Base-by-base conservation (phyloP, 2,797 vertebrate species). In the Coregonus ussuriensis region DNA sequence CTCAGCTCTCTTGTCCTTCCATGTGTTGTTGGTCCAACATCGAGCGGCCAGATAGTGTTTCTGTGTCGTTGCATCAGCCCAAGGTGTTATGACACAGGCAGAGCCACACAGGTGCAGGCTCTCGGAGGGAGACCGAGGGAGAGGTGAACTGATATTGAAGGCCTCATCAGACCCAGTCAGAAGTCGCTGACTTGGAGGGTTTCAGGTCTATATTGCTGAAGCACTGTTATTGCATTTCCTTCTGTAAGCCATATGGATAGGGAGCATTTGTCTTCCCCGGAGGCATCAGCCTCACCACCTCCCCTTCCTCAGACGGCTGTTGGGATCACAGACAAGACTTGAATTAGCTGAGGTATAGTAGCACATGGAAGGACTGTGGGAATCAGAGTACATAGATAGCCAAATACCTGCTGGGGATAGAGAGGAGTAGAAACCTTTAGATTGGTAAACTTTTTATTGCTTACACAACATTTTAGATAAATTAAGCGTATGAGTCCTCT, bases 211-310 rank as follows among this genome's bases (percentile, higher is more conserved):
- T 87, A 85, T 79, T 90, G 88, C 90, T 90, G 89, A 89, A 79
- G 69, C 85, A 68, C 67, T 70, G 11, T 88, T 91, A 91, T 90
- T 90, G 90, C 89, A 87, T 89, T 88, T 91, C 86, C 83, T 71
- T 81, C 83, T 76, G 84, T 83, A 86, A 89, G 87, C 83, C 85
- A 71, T 85, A 80, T 79, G 79, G 87, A 87, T 80, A 35, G 31
- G 13, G 65, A 15, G 29, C 31, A 35, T 67, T 47, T 7, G 68
- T 71, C 14, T 35, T 13, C 37, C 51, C 77, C 69, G 51, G 67
- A 71, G 79, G 73, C 81, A 68, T 85, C 82, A 72, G 67, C 18
- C 18, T 67, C 73, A 72, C 75, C 54, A 9, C 16, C 65, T 75
- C 68, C 15, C 25, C 35, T 16, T 54, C 25, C 29, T 67, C 47